These are phyloP conservation scores for Iphiclides podalirius DNA, from an alignment of 2,888 invertebrate species.

Conservation along the genomic window DNA sequence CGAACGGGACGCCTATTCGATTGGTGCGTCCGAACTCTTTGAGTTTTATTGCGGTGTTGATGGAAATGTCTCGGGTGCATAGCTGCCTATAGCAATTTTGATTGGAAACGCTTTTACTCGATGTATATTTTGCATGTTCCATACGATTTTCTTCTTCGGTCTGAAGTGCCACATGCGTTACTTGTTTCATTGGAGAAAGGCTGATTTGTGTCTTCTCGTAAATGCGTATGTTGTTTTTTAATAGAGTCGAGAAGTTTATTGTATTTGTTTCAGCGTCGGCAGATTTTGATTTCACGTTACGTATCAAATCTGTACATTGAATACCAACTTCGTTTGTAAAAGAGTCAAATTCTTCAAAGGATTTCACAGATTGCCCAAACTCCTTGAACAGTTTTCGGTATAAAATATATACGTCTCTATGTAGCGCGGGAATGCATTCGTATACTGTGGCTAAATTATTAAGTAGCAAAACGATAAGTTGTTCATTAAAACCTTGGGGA, in stretches of 20 bases:
- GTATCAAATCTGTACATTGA: slow-evolving; percentile 47
- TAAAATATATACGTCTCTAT: slow-evolving; percentile 55
- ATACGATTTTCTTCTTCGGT: not conserved
- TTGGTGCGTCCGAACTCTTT: slow-evolving; percentile 7
- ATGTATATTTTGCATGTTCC: slow-evolving; percentile 20
- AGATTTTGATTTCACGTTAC: slow-evolving; percentile 3
- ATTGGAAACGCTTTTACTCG: slow-evolving; percentile 39
- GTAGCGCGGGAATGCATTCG: slow-evolving; percentile 37
- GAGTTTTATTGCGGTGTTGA: slow-evolving; percentile 30
- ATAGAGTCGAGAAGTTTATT: slow-evolving; percentile 5
- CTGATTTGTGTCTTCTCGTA: not conserved
- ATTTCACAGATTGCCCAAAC: slow-evolving; percentile 41
- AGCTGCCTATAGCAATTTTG: slow-evolving; percentile 37
- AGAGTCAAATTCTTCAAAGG: not conserved
- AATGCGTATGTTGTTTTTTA: not conserved
- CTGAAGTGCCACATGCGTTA: not conserved
- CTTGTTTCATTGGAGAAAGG: not conserved
- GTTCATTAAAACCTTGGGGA: slow-evolving; percentile 54
- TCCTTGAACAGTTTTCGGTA: slow-evolving; percentile 51
- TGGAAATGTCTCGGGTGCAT: slow-evolving; percentile 38
- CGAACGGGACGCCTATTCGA: slow-evolving; percentile 14
- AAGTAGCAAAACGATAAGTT: slow-evolving; percentile 54
- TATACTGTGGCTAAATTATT: slow-evolving; percentile 37
- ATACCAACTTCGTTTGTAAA: slow-evolving; percentile 46
- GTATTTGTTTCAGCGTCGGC: slow-evolving; percentile 11